Percentiles rank a stretch among this genome's conserved stretches.
These are phyloP conservation scores for Struthio camelus DNA, from an alignment of 2,113 vertebrate genomes.

Conservation along the genomic window DNA sequence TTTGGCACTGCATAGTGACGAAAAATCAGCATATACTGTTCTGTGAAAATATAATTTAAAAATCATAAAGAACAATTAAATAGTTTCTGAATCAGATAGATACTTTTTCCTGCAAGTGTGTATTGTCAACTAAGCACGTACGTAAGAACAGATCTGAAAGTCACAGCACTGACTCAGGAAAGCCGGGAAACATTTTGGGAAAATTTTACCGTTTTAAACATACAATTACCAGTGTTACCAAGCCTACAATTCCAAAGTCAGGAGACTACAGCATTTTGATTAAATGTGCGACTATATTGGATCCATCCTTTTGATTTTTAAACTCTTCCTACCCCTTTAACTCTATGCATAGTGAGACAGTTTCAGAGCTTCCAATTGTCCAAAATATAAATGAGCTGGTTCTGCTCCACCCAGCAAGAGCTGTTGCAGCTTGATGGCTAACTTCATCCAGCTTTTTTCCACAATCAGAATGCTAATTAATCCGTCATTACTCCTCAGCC, in stretches of 20 bases:
- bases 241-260: neutral
- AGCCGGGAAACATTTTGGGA: neutral
- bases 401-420: neutral
- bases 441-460: neutral
- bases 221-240: neutral
- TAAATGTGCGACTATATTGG: neutral
- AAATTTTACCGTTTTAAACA: neutral
- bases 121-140: neutral
- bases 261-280: neutral
- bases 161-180: neutral
- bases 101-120: neutral
- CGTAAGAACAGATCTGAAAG: neutral
- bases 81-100: neutral
- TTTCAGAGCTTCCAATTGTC: neutral
- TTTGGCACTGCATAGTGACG: neutral
- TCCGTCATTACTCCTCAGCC: neutral
- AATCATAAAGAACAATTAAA: neutral
- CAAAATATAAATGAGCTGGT: neutral
- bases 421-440: neutral
- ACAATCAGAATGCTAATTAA: neutral
- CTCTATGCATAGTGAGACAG: neutral
- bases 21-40: neutral
- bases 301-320: neutral
- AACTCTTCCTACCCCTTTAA: neutral
- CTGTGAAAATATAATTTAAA: neutral